phyloP scores from a whole-genome alignment of 2,888 invertebrate genomes.

The Drosophila emarginata region DNA sequence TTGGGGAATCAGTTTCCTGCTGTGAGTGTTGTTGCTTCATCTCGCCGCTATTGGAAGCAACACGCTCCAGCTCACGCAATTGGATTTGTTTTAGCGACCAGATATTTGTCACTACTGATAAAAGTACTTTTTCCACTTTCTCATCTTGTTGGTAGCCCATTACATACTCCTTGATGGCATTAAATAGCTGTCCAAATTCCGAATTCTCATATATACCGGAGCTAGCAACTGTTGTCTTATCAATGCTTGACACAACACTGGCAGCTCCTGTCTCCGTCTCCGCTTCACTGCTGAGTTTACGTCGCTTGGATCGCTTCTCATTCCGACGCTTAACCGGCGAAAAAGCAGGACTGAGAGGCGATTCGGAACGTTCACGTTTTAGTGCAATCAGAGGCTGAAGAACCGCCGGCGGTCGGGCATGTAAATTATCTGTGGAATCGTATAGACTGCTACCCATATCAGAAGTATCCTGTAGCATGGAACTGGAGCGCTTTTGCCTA shows the following conservation, averaged over 20 bases:
- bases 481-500: slow-evolving; percentile 45
- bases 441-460: slow-evolving; percentile 79
- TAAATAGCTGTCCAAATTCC: slow-evolving; percentile 75
- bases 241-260: not conserved
- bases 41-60: slow-evolving; percentile 33
- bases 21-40: slow-evolving; percentile 19
- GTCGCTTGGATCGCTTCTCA: slow-evolving; percentile 62
- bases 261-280: slow-evolving; percentile 38
- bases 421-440: slow-evolving; percentile 74
- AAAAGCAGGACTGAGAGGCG: slow-evolving; percentile 79
- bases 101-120: slow-evolving; percentile 73
- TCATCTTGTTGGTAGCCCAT: slow-evolving; percentile 67
- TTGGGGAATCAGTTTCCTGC: slow-evolving; percentile 39
- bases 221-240: not conserved
- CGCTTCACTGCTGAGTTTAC: slow-evolving; percentile 63
- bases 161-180: slow-evolving; percentile 74
- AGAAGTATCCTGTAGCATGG: slow-evolving; percentile 59
- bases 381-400: slow-evolving; percentile 19
- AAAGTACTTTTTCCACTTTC: slow-evolving; percentile 68
- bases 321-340: slow-evolving; percentile 73
- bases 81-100: slow-evolving; percentile 75
- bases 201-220: slow-evolving; percentile 34
- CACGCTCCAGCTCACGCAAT: slow-evolving; percentile 61
- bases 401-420: slow-evolving; percentile 35
- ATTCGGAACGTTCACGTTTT: slow-evolving; percentile 79